phyloP scores from a whole-genome alignment of 2,888 invertebrate genomes.

The Caenorhabditis sp. region DNA sequence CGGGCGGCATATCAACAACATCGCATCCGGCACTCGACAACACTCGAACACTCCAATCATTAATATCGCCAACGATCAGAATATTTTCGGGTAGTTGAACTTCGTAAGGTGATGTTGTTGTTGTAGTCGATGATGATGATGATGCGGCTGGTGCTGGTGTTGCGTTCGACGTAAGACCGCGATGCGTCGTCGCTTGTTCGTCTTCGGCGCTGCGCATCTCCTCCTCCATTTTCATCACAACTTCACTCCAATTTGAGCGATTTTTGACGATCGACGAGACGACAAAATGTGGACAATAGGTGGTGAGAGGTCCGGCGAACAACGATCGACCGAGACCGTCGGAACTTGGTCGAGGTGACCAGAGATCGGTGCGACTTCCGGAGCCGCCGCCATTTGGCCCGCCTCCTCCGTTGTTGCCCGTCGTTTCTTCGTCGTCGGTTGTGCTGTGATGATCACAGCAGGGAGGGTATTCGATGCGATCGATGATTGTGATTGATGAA shows the following conservation, averaged over 20 bases:
- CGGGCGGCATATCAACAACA: slow-evolving; percentile 58
- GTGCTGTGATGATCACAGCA: slow-evolving; percentile 4
- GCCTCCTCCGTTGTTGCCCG: too few relatives aligned
- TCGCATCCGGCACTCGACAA: slow-evolving; percentile 41
- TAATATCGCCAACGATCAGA: slow-evolving; percentile 49
- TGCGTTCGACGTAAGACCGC: slow-evolving; percentile 26
- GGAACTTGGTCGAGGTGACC: slow-evolving; percentile 10
- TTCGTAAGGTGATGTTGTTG: slow-evolving; percentile 16
- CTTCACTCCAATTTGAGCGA: slow-evolving; percentile 33
- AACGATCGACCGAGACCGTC: slow-evolving; percentile 57
- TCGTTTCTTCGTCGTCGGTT: slow-evolving; percentile 6
- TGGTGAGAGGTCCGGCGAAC: slow-evolving; percentile 58
- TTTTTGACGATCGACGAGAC: slow-evolving; percentile 54
- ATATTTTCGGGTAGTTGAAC: slow-evolving; percentile 38
- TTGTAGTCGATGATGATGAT: too few relatives aligned
- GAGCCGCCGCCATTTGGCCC: too few relatives aligned
- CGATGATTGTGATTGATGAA: slow-evolving; percentile 5
- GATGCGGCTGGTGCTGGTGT: slow-evolving; percentile 26
- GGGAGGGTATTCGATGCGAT: slow-evolving; percentile 7
- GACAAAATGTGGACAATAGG: slow-evolving; percentile 64
- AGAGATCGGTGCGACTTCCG: slow-evolving; percentile 8
- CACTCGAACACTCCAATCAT: slow-evolving; percentile 43
- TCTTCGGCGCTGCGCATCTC: slow-evolving; percentile 38
- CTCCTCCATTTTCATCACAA: slow-evolving; percentile 43
- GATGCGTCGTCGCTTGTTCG: slow-evolving; percentile 33